These are phyloP conservation scores for Bradysia coprophila DNA, from an alignment of 1,140 invertebrate genomes.

Conservation along the genomic window DNA sequence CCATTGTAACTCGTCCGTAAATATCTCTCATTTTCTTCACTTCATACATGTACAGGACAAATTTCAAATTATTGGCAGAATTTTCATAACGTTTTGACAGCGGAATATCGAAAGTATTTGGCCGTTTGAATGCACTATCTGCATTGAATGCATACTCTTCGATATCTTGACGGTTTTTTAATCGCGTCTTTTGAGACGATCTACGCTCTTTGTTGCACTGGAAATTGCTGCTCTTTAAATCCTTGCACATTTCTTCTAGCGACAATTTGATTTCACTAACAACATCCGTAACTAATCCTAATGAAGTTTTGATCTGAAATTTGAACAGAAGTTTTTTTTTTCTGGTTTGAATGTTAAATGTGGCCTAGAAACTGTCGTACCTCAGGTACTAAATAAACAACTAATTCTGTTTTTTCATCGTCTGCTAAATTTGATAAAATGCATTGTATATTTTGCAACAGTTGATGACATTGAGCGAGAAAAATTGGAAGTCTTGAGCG, in stretches of 20 bases:
- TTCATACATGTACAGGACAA: conserved; percentile 20
- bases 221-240: not conserved
- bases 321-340: not conserved
- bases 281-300: not conserved
- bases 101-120: not conserved
- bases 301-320: not conserved
- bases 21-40: conserved; percentile 19
- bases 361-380: too few species aligned
- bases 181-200: conserved; percentile 3
- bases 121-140: conserved; percentile 6
- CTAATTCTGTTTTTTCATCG: conserved; percentile 35
- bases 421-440: conserved; percentile 33
- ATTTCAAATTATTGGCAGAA: conserved; percentile 17
- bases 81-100: not conserved
- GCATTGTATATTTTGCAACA: conserved; percentile 34
- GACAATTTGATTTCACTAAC: conserved; percentile 1
- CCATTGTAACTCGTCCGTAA: conserved; percentile 15
- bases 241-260: conserved; percentile 1
- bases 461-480: conserved; percentile 34
- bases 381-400: conserved; percentile 41
- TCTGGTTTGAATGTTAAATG: not conserved
- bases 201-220: not conserved
- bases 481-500: conserved; percentile 42
- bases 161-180: conserved; percentile 6
- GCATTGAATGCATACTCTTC: not conserved